A percentile compares a stretch with the other conserved stretches of the same genome.
These are phyloP conservation scores for Coregonus suidteri DNA, from an alignment of 2,797 vertebrate genomes.

Conservation along the genomic window DNA sequence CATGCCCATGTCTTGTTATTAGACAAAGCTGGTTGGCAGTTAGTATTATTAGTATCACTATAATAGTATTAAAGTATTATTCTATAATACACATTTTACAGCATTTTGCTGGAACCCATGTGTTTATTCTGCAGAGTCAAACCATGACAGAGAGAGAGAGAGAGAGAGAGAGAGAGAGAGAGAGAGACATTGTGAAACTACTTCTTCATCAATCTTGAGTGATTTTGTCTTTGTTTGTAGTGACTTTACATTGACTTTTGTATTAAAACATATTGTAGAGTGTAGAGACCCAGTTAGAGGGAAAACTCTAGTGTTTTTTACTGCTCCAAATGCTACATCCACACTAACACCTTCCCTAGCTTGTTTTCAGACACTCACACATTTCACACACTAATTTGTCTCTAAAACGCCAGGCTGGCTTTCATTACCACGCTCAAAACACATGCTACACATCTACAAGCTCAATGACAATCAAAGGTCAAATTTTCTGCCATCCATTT, in stretches of 20 bases:
- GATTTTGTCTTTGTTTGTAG: too few species aligned
- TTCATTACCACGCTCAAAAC: constrained; percentile 1
- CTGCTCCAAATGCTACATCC: not conserved
- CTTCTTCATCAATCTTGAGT: too few species aligned
- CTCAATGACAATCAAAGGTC: constrained; percentile 79
- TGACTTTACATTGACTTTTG: too few species aligned
- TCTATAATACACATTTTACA: not conserved
- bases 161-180: constrained; percentile 5
- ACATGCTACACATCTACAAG: constrained; percentile 3
- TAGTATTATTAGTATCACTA: not conserved
- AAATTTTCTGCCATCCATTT: constrained; percentile 39
- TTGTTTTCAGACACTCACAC: too few species aligned
- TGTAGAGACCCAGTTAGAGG: constrained; percentile 30
- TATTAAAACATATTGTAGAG: constrained; percentile 3
- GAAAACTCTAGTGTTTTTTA: constrained; percentile 13
- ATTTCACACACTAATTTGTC: constrained; percentile 3
- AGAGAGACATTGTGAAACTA: constrained; percentile 28
- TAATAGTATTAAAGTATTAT: not conserved
- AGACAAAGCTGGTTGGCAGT: constrained; percentile 4
- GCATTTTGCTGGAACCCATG: constrained; percentile 6
- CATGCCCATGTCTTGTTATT: not conserved
- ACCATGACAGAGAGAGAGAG: constrained; percentile 26
- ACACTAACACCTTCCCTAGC: not conserved
- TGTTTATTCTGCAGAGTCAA: not conserved
- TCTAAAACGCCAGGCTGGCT: not conserved